Conservation (phyloP, 92 coral and sea anemone genomes). For the Umimayanthus kanabou region DNA sequence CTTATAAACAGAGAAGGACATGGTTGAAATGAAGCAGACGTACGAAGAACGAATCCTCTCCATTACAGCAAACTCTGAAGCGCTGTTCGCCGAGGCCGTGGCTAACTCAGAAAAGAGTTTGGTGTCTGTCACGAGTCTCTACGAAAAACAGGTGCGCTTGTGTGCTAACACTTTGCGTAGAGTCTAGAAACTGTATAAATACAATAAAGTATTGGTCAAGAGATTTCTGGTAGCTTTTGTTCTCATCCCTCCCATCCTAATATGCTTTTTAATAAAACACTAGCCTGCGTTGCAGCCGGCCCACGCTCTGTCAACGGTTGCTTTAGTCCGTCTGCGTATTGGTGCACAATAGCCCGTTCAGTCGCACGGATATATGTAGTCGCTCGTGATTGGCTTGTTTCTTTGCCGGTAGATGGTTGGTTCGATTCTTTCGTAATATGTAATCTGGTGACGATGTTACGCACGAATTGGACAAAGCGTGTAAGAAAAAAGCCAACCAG, state of each 20-base stretch:
- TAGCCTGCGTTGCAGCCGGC: no score
- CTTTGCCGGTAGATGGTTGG: no score
- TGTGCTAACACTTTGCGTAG: neutral
- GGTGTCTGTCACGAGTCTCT: constrained; percentile 71
- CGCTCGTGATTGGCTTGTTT: no score
- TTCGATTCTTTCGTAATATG: no score
- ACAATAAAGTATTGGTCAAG: neutral
- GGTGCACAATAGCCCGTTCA: no score
- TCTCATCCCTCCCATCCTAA: neutral
- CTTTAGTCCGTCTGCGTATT: no score
- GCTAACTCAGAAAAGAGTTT: constrained; percentile 74
- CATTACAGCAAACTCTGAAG: constrained; percentile 77
- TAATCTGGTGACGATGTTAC: no score
- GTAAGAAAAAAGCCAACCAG: no score
- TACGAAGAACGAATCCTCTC: constrained; percentile 68
- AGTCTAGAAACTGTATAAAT: neutral
- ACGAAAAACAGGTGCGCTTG: constrained; percentile 72
- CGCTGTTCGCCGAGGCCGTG: constrained; percentile 59
- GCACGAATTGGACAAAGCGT: no score
- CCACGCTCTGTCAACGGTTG: no score
- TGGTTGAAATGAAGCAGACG: constrained; percentile 74
- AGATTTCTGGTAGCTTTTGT: no score
- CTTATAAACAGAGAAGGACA: constrained; percentile 68
- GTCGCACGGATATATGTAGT: no score
- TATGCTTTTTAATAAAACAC: neutral